Evolutionary conservation across 2,113 vertebrate genomes (phyloP).

Genomic region (Noctilio leporinus): DNA sequence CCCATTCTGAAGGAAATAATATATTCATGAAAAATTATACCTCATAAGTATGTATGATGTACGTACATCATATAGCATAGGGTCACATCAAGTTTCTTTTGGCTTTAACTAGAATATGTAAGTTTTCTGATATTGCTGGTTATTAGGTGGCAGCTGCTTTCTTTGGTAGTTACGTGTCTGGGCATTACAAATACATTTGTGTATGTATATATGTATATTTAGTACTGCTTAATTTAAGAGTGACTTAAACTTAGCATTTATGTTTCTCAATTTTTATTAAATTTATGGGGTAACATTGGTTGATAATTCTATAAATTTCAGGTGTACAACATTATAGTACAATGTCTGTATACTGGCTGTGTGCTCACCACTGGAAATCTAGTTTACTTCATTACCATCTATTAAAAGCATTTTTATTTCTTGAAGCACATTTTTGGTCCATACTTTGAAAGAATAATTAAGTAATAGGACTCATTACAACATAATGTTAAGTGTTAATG

Average conservation of each 20-base stretch:
- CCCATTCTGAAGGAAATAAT: not conserved
- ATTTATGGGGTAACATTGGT: not conserved
- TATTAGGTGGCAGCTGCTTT: not conserved
- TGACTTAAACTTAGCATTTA: not conserved
- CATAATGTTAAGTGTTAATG: not conserved
- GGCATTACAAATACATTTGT: not conserved
- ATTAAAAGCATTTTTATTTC: not conserved
- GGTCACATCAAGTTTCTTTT: not conserved
- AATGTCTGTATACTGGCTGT: not conserved
- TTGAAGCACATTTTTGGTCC: not conserved
- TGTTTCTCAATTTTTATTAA: not conserved
- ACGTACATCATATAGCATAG: not conserved
- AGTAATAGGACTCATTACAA: not conserved
- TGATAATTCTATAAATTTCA: not conserved
- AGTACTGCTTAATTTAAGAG: not conserved
- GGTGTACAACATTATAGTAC: not conserved
- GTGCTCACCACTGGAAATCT: not conserved
- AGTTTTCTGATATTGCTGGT: not conserved
- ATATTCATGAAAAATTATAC: not conserved
- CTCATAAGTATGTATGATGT: too few relatives aligned
- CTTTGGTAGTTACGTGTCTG: slow-evolving; percentile 9
- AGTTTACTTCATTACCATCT: not conserved
- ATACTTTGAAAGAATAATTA: not conserved
- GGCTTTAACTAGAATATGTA: not conserved
- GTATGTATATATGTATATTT: not conserved